Conservation (phyloP, 2,797 vertebrate genomes). For the Notolabrus celidotus region DNA sequence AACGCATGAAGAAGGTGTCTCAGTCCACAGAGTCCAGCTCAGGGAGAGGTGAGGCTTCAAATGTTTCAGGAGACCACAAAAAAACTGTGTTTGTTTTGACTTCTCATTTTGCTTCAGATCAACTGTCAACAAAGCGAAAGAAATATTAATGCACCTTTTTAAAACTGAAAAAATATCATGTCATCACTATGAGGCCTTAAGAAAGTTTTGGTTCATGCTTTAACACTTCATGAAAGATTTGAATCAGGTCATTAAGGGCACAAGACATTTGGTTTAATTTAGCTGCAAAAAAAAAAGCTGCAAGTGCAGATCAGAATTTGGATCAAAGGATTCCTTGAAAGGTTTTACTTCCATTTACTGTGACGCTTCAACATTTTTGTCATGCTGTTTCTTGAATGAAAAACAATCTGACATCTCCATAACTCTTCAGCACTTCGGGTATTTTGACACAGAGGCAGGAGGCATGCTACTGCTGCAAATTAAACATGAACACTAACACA, state of each 20-base stretch:
- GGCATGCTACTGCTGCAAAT: neutral
- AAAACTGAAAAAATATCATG: too few relatives aligned
- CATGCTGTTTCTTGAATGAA: neutral
- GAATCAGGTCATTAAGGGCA: neutral
- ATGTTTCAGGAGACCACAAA: neutral
- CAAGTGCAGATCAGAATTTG: conserved; percentile 10
- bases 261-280: conserved; percentile 13
- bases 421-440: neutral
- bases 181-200: neutral
- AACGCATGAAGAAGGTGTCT: conserved; percentile 93
- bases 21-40: conserved; percentile 94
- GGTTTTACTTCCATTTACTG: too few relatives aligned
- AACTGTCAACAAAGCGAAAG: neutral
- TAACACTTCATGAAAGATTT: conserved; percentile 14
- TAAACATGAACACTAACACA: too few relatives aligned
- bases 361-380: too few relatives aligned
- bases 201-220: neutral
- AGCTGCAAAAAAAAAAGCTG: conserved; percentile 1
- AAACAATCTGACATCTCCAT: neutral
- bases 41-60: conserved; percentile 89
- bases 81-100: neutral
- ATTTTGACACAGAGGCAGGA: neutral
- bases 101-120: neutral
- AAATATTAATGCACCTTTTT: neutral
- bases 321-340: conserved; percentile 14